Evolutionary conservation across 37 sponge, comb jelly and placozoan genomes (phyloP).

Genomic region (Aplysina aerophoba): DNA sequence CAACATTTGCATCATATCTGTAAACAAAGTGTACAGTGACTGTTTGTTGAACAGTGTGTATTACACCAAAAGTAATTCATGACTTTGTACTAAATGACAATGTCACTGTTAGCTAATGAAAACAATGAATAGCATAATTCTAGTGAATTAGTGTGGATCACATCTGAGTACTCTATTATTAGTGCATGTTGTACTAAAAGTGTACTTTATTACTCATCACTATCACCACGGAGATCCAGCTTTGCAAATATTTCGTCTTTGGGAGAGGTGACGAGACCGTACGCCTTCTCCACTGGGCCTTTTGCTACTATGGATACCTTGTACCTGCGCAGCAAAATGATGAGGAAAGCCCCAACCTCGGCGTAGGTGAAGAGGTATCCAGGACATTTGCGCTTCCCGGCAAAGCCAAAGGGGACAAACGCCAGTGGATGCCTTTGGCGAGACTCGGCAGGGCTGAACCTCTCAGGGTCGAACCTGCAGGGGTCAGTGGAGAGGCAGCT

Average conservation of each 20-base stretch:
- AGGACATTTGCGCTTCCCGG: conserved; percentile 86
- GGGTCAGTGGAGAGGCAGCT: too few species aligned
- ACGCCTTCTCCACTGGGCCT: conserved; percentile 37
- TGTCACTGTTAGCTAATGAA: too few species aligned
- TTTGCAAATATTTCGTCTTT: conserved; percentile 1
- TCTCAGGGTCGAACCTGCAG: conserved; percentile 80
- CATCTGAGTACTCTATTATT: too few species aligned
- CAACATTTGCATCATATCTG: too few species aligned
- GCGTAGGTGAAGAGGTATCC: conserved; percentile 86
- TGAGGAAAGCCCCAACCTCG: conserved; percentile 69
- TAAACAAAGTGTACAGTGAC: too few species aligned
- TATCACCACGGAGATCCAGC: not conserved
- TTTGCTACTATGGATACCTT: conserved; percentile 33
- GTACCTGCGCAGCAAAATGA: conserved; percentile 59
- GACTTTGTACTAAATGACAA: too few species aligned
- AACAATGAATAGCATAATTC: too few species aligned
- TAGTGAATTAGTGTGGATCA: too few species aligned
- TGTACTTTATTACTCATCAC: too few species aligned
- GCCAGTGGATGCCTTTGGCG: conserved; percentile 33
- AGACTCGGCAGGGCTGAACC: conserved; percentile 45
- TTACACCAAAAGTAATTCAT: too few species aligned
- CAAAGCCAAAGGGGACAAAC: conserved; percentile 86
- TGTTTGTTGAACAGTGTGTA: too few species aligned
- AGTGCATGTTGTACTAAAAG: too few species aligned
- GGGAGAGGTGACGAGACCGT: conserved; percentile 82